A percentile compares a stretch with the other conserved stretches of the same genome.
Conservation (phyloP, 2,888 invertebrate genomes). For the Rhodophaea formosa region DNA sequence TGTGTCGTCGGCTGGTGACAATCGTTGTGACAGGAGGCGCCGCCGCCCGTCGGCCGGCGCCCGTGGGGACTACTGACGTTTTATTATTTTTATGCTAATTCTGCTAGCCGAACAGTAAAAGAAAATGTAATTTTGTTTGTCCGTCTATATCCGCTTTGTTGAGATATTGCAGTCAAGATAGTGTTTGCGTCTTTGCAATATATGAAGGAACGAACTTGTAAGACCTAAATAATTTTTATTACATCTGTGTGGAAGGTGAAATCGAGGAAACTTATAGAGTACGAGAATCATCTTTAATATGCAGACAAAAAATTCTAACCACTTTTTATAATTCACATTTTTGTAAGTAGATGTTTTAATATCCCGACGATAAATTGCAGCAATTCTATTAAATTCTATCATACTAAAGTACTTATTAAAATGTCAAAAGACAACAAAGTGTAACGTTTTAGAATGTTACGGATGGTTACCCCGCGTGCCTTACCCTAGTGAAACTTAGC, state of each 20-base stretch:
- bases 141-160: slow-evolving; percentile 27
- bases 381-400: no score
- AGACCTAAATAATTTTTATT: no score
- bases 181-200: slow-evolving; percentile 1
- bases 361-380: no score
- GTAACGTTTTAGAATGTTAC: neutral
- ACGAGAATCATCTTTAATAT: no score
- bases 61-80: slow-evolving; percentile 55
- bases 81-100: slow-evolving; percentile 76
- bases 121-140: slow-evolving; percentile 51
- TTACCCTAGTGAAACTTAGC: slow-evolving; percentile 26
- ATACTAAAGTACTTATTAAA: neutral
- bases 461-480: neutral
- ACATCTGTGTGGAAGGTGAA: no score
- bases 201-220: neutral
- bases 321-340: no score
- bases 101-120: slow-evolving; percentile 47
- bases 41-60: slow-evolving; percentile 44
- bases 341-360: no score
- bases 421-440: neutral
- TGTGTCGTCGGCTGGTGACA: slow-evolving; percentile 48
- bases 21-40: slow-evolving; percentile 59
- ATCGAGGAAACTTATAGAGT: no score
- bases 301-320: no score
- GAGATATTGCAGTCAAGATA: slow-evolving; percentile 20